Evolutionary conservation across 2,113 vertebrate genomes (phyloP).

Genomic region (Chaetodon trifascialis): DNA sequence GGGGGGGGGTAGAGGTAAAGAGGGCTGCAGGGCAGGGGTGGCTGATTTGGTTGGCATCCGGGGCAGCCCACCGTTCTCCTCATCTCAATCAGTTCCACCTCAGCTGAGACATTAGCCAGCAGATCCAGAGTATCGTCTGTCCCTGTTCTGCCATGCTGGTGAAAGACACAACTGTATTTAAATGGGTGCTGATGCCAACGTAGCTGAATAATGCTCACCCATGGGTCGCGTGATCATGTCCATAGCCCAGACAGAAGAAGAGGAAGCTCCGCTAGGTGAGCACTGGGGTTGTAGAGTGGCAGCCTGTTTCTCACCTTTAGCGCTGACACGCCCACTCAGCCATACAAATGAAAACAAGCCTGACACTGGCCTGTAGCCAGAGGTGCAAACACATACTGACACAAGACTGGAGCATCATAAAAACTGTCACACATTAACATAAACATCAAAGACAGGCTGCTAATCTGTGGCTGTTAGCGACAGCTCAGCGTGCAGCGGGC

Average conservation of each 20-base stretch:
- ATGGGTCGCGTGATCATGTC: slow-evolving; percentile 38
- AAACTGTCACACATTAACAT: slow-evolving; percentile 58
- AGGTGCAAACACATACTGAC: slow-evolving; percentile 29
- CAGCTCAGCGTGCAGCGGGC: background rate
- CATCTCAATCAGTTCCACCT: slow-evolving; percentile 58
- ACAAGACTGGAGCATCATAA: slow-evolving; percentile 26
- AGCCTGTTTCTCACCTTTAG: slow-evolving; percentile 32
- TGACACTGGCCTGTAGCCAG: slow-evolving; percentile 36
- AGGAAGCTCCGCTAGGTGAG: slow-evolving; percentile 30
- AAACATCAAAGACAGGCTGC: slow-evolving; percentile 40
- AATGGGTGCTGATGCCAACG: slow-evolving; percentile 30
- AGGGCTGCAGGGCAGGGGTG: background rate
- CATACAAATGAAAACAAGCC: slow-evolving; percentile 52
- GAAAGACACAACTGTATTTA: slow-evolving; percentile 30
- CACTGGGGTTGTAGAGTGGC: background rate
- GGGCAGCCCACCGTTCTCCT: background rate
- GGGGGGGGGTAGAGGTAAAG: background rate
- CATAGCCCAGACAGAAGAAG: slow-evolving; percentile 4
- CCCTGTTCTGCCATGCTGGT: slow-evolving; percentile 4
- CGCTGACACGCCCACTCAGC: slow-evolving; percentile 37
- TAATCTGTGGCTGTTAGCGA: slow-evolving; percentile 44
- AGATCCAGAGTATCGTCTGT: slow-evolving; percentile 18
- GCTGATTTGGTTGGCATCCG: slow-evolving; percentile 18
- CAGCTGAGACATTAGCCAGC: slow-evolving; percentile 42
- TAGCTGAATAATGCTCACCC: slow-evolving; percentile 47